These are phyloP conservation scores for Capreolus pygargus DNA, from an alignment of 2,113 vertebrate genomes.

Conservation along the genomic window DNA sequence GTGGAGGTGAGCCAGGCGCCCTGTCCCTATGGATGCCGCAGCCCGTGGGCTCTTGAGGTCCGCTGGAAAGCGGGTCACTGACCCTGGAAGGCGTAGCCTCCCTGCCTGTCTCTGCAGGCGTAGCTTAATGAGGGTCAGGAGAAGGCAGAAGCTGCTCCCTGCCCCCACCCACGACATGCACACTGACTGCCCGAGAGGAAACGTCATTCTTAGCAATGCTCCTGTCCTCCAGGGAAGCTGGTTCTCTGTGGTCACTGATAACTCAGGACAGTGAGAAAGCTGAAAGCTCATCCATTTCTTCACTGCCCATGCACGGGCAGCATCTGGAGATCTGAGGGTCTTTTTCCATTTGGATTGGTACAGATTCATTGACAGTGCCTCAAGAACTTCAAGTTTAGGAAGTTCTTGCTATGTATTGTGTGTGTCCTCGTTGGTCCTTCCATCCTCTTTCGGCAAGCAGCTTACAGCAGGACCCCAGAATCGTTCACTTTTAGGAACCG, in stretches of 20 bases:
- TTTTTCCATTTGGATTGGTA: background rate
- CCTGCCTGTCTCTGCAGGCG: background rate
- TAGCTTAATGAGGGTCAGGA: background rate
- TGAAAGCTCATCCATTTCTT: background rate
- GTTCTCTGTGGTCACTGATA: background rate
- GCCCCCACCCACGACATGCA: rapidly evolving
- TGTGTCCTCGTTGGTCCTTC: background rate
- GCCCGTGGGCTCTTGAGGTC: background rate
- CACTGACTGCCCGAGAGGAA: background rate
- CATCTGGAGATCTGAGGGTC: background rate
- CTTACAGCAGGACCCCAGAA: background rate
- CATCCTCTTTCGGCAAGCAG: background rate
- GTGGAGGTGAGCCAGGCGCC: rapidly evolving
- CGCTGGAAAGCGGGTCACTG: background rate
- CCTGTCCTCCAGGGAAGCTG: background rate
- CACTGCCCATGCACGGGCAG: background rate
- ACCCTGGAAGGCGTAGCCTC: background rate
- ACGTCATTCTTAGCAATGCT: background rate
- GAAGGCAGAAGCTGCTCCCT: background rate
- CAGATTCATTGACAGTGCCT: background rate
- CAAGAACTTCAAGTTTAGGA: constrained; percentile 31
- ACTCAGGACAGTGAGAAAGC: background rate
- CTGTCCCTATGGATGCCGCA: background rate
- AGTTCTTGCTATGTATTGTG: background rate
- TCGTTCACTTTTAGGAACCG: background rate